Conservation (phyloP, 2,888 invertebrate species). For the Melanchra persicariae region DNA sequence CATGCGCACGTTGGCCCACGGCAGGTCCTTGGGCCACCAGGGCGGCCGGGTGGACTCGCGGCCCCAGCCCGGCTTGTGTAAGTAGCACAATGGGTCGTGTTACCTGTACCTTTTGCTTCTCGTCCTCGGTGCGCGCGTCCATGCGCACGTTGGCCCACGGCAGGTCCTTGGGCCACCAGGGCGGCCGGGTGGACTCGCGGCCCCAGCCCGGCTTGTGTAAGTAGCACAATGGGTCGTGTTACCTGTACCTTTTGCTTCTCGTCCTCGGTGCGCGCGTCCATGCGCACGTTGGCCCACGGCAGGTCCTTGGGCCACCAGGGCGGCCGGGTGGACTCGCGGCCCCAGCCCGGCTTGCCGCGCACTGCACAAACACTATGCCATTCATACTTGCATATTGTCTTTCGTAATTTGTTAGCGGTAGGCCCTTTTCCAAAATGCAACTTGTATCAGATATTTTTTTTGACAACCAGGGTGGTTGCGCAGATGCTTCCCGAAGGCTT, state of each 20-base stretch:
- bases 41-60: slow-evolving; percentile 98
- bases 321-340: slow-evolving; percentile 98
- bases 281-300: slow-evolving; percentile 99
- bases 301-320: slow-evolving; percentile 99
- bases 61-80: no score
- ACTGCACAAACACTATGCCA: slow-evolving; percentile 75
- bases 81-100: no score
- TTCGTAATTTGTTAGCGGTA: no score
- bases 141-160: slow-evolving; percentile 99
- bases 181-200: slow-evolving; percentile 97
- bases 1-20: slow-evolving; percentile 99
- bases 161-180: slow-evolving; percentile 99
- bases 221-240: no score
- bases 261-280: slow-evolving; percentile 98
- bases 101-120: slow-evolving; percentile 96
- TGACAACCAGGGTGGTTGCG: no score
- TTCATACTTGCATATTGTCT: background rate
- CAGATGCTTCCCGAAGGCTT: background rate
- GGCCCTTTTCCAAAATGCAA: background rate
- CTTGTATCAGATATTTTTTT: no score
- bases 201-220: no score
- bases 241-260: slow-evolving; percentile 97
- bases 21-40: slow-evolving; percentile 99
- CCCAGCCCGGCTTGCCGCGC: slow-evolving; percentile 99
- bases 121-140: slow-evolving; percentile 98